Base-by-base conservation (phyloP, 1,140 invertebrate species). In the Cydia strobilella region DNA sequence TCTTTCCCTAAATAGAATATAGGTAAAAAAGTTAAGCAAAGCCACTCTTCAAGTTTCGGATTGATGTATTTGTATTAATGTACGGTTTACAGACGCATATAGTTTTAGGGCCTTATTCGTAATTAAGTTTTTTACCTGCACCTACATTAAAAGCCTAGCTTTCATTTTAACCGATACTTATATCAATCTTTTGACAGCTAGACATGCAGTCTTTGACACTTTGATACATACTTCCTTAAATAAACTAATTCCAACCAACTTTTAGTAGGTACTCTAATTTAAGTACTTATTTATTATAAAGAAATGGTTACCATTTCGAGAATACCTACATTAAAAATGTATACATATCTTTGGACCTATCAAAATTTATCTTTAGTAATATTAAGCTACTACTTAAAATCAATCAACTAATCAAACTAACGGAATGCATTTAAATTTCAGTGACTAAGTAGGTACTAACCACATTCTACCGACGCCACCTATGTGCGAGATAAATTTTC, bases 311-410 rank as follows among this genome's bases (percentile, higher is more conserved):
- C 48, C 48, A 51, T 51, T 59, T 59, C 9, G 10, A 59, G 20
- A 18, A 59, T 59, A 23, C 51, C 51, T 54, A 54, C 54, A 23
- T 23, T 23, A 59, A 51, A 54, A 20, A 20, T 59, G n/a, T 59
- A 59, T n/a, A 20, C n/a, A 51, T 59, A 23, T 59, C 54, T 59
- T 59, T 59, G 54, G 54, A 59, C 54, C 18, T 59, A 59, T 59
- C 18, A 59, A 59, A n/a, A 59, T 18, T 18, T 54, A 54, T 18
- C 4, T n/a, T 15, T 54, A 39, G 35, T 39, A 39, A 10, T 54
- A 10, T 54, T 18, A 54, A 6, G 2, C 51, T 45, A 45, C 48
- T 51, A 51, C n/a, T 18, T 51, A 51, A 51, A 51, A 51, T 18
- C n/a, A 18, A 51, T 3, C 48, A 18, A 51, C 48, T 51, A 51